Base-by-base conservation (phyloP, 2,113 vertebrate genomes). In the Alligator mississippiensis region DNA sequence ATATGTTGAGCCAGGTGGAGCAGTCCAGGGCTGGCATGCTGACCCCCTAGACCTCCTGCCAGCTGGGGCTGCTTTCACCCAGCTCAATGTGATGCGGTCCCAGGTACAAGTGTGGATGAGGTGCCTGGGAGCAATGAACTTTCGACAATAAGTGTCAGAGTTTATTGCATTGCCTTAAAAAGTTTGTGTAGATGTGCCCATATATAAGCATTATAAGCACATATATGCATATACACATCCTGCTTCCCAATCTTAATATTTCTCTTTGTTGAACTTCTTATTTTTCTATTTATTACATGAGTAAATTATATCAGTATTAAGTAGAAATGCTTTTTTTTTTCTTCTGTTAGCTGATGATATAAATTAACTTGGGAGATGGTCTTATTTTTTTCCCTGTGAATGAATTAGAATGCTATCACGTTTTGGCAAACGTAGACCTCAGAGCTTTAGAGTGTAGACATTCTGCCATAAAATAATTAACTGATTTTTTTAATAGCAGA, bases 321-420 rank as follows among this genome's bases (percentile, higher is more conserved):
- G 90, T 78, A 94, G 75, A 82, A 11, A 89, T 87, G 91, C 34
- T 34, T 34, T 90, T 76, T 76, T 85, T 84, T 80, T 78, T 80
- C 94, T 80, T 58, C 54, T 38, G 55, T 82, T 83, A 93, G 93
- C 83, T 83, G 85, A 94, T 93, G 55, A 94, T 95, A 81, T 70
- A 88, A 83, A 94, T 82, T 62, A 88, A 77, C 63, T 88, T 95
- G 81, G 85, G 82, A 60, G 95, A 25, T 62, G 38, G 90, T 94
- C 63, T 80, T 88, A 93, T 92, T 90, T 94, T 95, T 92, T 80
- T 96, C 77, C 72, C 93, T 95, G 91, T 91, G 94, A 90, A 95
- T 79, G 89, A 96, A 96, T 91, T 94, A 95, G 87, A 94, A 96
- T 96, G 95, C 93, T 80, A 96, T 92, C 16, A 55, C 85, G 22